A percentile compares a stretch with the other conserved stretches of the same genome.
Conservation (phyloP, 2,113 vertebrate species). For the Amphiprion percula region DNA sequence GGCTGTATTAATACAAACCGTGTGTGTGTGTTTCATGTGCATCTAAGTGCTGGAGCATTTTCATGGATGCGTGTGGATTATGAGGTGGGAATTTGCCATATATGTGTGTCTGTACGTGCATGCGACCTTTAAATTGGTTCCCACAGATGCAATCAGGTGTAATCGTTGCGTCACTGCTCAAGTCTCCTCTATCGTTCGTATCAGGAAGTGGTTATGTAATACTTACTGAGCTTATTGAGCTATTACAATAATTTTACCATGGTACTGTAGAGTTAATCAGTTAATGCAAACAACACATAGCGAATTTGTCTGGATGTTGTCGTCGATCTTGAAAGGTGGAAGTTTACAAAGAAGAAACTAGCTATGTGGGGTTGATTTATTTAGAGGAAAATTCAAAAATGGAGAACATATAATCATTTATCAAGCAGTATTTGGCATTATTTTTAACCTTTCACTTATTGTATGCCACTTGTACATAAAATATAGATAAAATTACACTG, state of each 20-base stretch:
- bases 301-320: background rate
- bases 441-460: no score
- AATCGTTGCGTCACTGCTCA: constrained; percentile 17
- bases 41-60: constrained; percentile 13
- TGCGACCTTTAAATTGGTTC: constrained; percentile 48
- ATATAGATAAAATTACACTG: background rate
- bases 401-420: no score
- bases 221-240: constrained; percentile 22
- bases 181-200: constrained; percentile 32
- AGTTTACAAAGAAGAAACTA: background rate
- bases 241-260: constrained; percentile 39
- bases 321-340: no score
- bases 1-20: constrained; percentile 11
- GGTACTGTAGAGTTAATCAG: background rate
- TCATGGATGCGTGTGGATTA: background rate
- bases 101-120: constrained; percentile 23
- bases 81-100: constrained; percentile 13
- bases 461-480: no score
- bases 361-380: background rate
- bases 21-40: constrained; percentile 16
- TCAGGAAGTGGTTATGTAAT: constrained; percentile 57
- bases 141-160: constrained; percentile 39
- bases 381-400: no score
- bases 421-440: no score
- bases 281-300: constrained; percentile 3